These are phyloP conservation scores for Ctenosaura bakeri DNA, from an alignment of 2,797 vertebrate species.

Conservation along the genomic window DNA sequence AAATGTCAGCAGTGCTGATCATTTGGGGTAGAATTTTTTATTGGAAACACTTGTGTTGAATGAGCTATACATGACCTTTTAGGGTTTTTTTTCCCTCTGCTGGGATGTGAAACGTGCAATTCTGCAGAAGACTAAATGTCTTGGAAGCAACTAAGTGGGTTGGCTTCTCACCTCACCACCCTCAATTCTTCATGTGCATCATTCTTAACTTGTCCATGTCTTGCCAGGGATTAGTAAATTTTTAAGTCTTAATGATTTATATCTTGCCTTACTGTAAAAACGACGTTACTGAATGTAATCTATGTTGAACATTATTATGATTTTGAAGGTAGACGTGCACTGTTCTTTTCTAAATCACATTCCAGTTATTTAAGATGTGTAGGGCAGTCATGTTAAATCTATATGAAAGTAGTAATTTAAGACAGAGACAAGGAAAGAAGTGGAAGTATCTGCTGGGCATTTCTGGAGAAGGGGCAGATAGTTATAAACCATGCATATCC, in stretches of 20 bases:
- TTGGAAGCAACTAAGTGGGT: conserved; percentile 13
- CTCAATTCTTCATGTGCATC: not conserved
- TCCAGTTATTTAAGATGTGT: not conserved
- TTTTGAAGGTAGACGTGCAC: not conserved
- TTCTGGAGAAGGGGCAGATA: not conserved
- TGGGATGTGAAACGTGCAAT: conserved; percentile 31
- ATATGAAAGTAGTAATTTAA: not conserved
- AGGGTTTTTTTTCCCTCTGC: not conserved
- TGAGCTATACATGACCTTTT: not conserved
- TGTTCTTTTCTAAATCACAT: not conserved
- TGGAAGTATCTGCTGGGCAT: not conserved
- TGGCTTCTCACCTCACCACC: not conserved
- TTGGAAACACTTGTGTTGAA: conserved; percentile 28
- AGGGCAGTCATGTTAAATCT: not conserved
- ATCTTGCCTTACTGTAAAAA: not conserved
- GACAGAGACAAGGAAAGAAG: not conserved
- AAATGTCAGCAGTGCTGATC: not conserved
- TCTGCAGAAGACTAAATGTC: conserved; percentile 12
- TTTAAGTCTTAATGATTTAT: not conserved
- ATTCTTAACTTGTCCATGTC: not conserved
- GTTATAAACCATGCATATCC: not conserved
- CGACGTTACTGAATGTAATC: too few species aligned
- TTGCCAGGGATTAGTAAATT: not conserved
- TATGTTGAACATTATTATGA: not conserved
- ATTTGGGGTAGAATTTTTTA: conserved; percentile 3